Base-by-base conservation (phyloP, 2,888 invertebrate species). In the Pterostichus niger region DNA sequence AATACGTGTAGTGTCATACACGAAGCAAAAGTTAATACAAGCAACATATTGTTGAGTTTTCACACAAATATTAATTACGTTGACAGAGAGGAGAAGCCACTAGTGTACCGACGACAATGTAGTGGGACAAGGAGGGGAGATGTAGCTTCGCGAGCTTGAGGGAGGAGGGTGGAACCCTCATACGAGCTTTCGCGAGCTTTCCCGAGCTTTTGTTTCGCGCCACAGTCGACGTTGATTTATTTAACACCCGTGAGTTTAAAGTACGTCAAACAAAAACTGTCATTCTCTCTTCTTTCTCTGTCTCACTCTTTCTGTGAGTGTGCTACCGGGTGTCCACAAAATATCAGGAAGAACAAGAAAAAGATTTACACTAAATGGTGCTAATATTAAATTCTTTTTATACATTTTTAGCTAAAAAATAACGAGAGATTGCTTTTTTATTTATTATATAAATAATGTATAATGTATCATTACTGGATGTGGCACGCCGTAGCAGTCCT, bases 241-340 rank as follows among this genome's bases (percentile, higher is more conserved):
- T 79, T 79, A 79, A 59, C 79, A 79, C 79, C 61, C 79, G 75
- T 54, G 75, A 52, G 79, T 64, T 64, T 49, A 79, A 78, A 79
- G 79, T 64, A 79, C 44, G 64, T 46, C 79, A 79, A 79, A 79
- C 79, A 79, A 79, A 79, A 79, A 79, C 49, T 79, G 79, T 79
- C 79, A 79, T 44, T 64, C 52, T 24, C 17, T n/a, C 13, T 64
- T 64, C 64, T 35, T 33, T 64, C 35, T 33, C 59, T 31, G 11
- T n/a, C 40, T n/a, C 35, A 64, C 64, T 35, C 40, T 49, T 49
- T 49, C 49, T 49, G 49, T n/a, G n/a, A 49, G n/a, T 49, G 49
- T 49, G 24, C 1, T 49, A 49, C 11, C 0, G 49, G 49, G n/a
- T 11, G n/a, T 40, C 40, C 40, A 6, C 40, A 6, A 40, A 40